These are phyloP conservation scores for Cichladusa arquata DNA, from an alignment of 2,113 vertebrate genomes.

Conservation along the genomic window DNA sequence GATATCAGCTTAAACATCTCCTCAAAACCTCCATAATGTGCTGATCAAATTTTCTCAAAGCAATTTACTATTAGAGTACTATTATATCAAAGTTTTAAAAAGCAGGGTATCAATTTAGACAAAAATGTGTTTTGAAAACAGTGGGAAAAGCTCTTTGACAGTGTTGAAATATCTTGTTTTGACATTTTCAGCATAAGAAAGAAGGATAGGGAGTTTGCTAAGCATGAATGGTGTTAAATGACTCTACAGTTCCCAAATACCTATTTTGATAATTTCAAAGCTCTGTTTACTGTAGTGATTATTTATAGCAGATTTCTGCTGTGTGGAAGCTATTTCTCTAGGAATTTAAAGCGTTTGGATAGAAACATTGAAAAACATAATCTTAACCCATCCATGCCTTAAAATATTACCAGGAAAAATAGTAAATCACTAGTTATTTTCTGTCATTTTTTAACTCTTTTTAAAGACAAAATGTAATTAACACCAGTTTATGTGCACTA, in stretches of 20 bases:
- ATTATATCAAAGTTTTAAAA: background rate
- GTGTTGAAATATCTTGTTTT: constrained; percentile 38
- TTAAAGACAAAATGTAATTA: background rate
- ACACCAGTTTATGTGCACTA: background rate
- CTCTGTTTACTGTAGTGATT: background rate
- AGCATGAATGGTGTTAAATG: background rate
- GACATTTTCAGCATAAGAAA: constrained; percentile 33
- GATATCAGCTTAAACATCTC: background rate
- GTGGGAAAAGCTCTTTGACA: background rate
- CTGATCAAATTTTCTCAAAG: background rate
- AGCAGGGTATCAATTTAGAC: background rate
- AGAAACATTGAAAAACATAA: background rate
- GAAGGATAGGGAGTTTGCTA: background rate
- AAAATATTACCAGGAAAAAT: background rate
- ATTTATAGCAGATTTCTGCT: background rate
- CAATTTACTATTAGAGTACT: background rate
- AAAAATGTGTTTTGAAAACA: constrained; percentile 51
- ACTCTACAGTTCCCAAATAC: background rate
- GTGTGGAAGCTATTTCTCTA: background rate
- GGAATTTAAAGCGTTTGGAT: background rate
- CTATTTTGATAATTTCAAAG: background rate
- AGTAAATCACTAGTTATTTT: background rate
- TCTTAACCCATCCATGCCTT: background rate
- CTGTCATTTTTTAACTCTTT: background rate
- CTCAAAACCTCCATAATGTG: background rate